Evolutionary conservation across 2,888 invertebrate species (phyloP).

Genomic region (Oligia latruncula): DNA sequence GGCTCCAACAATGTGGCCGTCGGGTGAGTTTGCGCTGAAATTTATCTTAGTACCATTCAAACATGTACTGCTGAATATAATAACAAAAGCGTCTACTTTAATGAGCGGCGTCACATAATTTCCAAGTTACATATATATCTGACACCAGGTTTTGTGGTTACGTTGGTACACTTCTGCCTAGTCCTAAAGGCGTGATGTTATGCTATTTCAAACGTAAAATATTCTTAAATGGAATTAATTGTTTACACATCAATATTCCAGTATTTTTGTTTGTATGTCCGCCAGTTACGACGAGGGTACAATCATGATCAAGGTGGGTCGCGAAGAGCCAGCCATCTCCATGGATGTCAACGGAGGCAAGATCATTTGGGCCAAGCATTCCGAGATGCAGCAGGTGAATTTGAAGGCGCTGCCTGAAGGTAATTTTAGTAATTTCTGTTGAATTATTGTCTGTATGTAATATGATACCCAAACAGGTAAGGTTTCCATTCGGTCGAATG

Average conservation of each 20-base stretch:
- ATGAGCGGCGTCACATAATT: not conserved
- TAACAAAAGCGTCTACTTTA: not conserved
- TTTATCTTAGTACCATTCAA: not conserved
- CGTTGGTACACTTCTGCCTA: not conserved
- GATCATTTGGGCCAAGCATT: conserved; percentile 99
- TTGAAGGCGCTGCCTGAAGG: conserved; percentile 95
- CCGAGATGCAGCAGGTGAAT: conserved; percentile 99
- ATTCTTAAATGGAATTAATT: conserved; percentile 37
- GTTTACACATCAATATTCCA: conserved; percentile 36
- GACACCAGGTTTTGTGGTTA: not conserved
- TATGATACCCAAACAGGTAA: conserved; percentile 4
- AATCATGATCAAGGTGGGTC: conserved; percentile 98
- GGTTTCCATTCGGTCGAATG: conserved; percentile 16
- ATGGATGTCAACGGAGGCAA: conserved; percentile 99
- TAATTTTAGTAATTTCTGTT: conserved; percentile 64
- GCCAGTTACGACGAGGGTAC: conserved; percentile 97
- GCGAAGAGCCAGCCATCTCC: conserved; percentile 99
- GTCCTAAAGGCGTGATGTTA: not conserved
- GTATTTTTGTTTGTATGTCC: conserved; percentile 35
- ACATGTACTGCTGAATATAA: too few relatives aligned
- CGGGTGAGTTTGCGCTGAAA: conserved; percentile 88
- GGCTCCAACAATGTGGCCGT: conserved; percentile 99
- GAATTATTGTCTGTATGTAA: conserved; percentile 2
- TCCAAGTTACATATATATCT: not conserved
- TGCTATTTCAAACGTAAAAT: conserved; percentile 14